phyloP scores from a whole-genome alignment of 2,888 invertebrate species.

The Athalia cordata region DNA sequence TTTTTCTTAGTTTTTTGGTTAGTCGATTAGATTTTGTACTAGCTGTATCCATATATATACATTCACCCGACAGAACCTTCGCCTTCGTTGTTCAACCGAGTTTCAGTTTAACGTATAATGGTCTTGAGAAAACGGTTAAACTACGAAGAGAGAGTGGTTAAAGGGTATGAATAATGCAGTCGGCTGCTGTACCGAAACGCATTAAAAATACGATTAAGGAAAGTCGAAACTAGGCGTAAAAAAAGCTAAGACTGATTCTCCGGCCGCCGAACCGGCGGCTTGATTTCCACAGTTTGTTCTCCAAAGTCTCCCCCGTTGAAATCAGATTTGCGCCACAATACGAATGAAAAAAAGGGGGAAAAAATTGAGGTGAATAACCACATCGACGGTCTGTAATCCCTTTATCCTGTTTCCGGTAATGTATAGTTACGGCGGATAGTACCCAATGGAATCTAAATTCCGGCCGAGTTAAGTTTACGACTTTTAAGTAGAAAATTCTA shows the following conservation, averaged over 20 bases:
- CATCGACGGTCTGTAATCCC: constrained; percentile 28
- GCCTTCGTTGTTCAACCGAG: constrained; percentile 6
- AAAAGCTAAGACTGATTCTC: constrained; percentile 14
- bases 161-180: constrained; percentile 39
- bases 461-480: constrained; percentile 16
- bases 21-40: not conserved
- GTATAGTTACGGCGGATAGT: constrained; percentile 1
- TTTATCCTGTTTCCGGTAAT: constrained; percentile 6
- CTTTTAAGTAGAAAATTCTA: constrained; percentile 31
- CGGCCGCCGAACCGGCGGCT: not conserved
- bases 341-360: too few species aligned
- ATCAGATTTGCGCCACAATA: constrained; percentile 21
- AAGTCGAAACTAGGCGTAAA: constrained; percentile 31
- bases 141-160: constrained; percentile 37
- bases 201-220: constrained; percentile 39
- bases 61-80: not conserved
- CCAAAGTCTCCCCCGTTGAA: not conserved
- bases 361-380: constrained; percentile 30
- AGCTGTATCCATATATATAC: not conserved
- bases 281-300: constrained; percentile 15
- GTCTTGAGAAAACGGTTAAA: constrained; percentile 32
- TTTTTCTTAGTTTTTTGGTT: not conserved
- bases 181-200: constrained; percentile 25
- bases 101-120: constrained; percentile 12
- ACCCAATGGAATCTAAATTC: constrained; percentile 14